Evolutionary conservation across 2,113 vertebrate species (phyloP).

Genomic region (Scophthalmus maximus): DNA sequence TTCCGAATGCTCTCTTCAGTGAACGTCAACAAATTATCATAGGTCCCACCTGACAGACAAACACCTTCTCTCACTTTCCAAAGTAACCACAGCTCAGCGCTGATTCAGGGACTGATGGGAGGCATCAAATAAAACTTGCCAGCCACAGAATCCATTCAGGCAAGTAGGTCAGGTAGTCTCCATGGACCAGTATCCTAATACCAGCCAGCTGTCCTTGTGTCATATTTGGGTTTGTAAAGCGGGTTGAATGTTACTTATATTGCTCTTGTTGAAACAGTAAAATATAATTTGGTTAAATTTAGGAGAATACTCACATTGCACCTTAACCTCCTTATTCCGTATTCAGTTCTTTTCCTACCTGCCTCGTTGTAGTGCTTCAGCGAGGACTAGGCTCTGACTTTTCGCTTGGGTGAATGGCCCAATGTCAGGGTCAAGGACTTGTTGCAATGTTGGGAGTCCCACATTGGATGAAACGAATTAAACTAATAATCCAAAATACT

Average conservation of each 20-base stretch:
- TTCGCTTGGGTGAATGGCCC: too few relatives aligned
- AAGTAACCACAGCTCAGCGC: conserved; percentile 24
- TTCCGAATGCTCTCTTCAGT: conserved; percentile 35
- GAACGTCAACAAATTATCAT: conserved; percentile 46
- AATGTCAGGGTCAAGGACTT: background rate
- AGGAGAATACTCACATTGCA: background rate
- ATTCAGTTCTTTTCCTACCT: too few relatives aligned
- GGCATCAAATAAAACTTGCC: conserved; percentile 33
- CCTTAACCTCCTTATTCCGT: background rate
- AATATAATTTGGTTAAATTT: conserved; percentile 1
- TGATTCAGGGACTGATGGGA: conserved; percentile 27
- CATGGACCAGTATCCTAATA: conserved; percentile 31
- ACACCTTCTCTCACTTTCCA: conserved; percentile 21
- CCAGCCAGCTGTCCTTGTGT: conserved; percentile 16
- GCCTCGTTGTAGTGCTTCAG: too few relatives aligned
- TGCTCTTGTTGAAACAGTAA: conserved; percentile 18
- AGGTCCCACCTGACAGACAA: conserved; percentile 42
- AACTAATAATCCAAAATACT: background rate
- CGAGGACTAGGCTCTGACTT: too few relatives aligned
- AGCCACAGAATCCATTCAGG: conserved; percentile 42
- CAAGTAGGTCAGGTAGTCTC: conserved; percentile 51
- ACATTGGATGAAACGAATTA: background rate
- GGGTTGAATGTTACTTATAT: conserved; percentile 31
- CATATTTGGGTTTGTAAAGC: conserved; percentile 36
- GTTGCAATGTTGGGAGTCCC: background rate